Evolutionary conservation across 2,113 vertebrate species (phyloP), one percentile per base, ranked within the genome.

Genomic region (Gallinago media): DNA sequence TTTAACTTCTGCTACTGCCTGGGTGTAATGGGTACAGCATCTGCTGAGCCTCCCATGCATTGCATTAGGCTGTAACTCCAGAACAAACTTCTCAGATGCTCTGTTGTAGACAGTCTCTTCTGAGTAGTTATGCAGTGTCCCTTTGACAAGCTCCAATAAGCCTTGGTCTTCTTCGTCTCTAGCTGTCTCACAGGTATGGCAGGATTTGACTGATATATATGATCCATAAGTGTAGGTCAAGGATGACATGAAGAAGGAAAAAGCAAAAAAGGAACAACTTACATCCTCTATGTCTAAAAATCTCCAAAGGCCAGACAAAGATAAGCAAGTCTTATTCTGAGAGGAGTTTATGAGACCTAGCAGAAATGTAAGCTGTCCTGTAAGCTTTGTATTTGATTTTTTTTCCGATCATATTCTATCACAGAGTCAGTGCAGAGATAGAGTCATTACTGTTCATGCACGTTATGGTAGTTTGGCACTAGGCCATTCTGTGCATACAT

Each of bases 381-480:
- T 85, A 75, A 76, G 88, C 44, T 90, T 80, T 75, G 15, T 15
- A 29, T 86, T 89, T 94, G 72, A 78, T 89, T 66, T 52, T n/a
- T 36, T 40, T 86, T 92, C 65, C 1, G 7, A 56, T 91, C 61
- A 72, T 67, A 75, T 78, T 94, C 76, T 95, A 56, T 96, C 88
- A 85, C 36, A 74, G 66, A 61, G 32, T 90, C 63, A 74, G 62
- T 46, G 82, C 58, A 89, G 94, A 97, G 93, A 95, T 52, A 56
- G 89, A 95, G 88, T 96, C 94, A 89, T 94, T 91, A 72, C 85
- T 89, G 70, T 76, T 92, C 68, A 74, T 89, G 58, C 58, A 88
- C n/a, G 46, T 90, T 88, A 79, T 94, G 92, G 94, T 59, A 55
- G 56, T 49, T 75, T 97, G 97, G 97, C 95, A 32, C 62, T 55